Evolutionary conservation across 35 echinoderm and acorn worm genomes (phyloP).

Genomic region (Apostichopus japonicus): DNA sequence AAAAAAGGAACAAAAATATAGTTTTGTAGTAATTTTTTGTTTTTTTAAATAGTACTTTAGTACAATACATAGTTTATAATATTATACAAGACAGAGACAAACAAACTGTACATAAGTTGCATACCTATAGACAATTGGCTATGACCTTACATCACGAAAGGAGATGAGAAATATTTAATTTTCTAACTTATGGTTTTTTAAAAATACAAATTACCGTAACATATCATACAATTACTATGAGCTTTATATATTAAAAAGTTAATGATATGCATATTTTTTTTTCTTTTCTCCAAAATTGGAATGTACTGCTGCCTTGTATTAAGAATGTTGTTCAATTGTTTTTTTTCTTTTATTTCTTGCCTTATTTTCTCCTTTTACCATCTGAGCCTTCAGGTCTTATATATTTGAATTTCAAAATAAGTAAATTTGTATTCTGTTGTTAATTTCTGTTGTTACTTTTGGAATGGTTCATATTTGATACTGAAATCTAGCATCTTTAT

Average conservation of each 20-base stretch:
- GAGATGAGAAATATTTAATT: background rate
- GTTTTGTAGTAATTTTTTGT: conserved; percentile 12
- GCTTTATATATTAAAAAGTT: background rate
- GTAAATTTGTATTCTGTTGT: no score
- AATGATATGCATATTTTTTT: background rate
- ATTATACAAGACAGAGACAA: conserved; percentile 4
- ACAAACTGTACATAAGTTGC: conserved; percentile 25
- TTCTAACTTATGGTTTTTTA: background rate
- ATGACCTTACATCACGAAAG: background rate
- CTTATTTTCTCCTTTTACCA: no score
- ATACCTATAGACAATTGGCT: conserved; percentile 33
- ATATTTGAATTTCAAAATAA: no score
- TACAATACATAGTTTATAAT: conserved; percentile 15
- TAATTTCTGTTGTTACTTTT: no score
- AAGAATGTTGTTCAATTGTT: background rate
- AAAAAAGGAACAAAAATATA: conserved; percentile 20
- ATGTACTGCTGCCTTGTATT: background rate
- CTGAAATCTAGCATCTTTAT: no score
- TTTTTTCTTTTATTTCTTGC: no score
- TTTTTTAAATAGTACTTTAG: conserved; percentile 37
- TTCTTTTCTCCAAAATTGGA: background rate
- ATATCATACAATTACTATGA: background rate
- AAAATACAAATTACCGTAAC: background rate
- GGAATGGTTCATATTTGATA: no score
- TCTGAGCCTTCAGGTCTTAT: no score